Evolutionary conservation across 2,797 vertebrate species (phyloP).

Genomic region (Siniperca undulata): DNA sequence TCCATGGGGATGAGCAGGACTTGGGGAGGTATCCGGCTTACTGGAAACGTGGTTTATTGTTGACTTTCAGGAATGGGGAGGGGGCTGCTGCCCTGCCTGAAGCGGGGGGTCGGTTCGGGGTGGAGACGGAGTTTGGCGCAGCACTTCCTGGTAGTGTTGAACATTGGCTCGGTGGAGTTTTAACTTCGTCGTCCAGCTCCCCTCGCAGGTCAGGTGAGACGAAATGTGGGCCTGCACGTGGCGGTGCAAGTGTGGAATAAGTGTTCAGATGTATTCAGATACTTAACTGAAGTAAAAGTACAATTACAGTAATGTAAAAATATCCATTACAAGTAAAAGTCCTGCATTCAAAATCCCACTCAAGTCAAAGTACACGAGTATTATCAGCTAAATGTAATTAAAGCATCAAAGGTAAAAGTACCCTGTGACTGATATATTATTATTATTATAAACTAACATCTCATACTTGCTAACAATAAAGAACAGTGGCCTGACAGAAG

Average conservation of each 20-base stretch:
- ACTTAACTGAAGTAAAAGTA: neutral
- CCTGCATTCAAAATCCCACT: neutral
- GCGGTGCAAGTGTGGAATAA: too few species aligned
- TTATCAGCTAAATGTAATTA: neutral
- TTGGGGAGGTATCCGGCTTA: conserved; percentile 84
- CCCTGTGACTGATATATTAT: too few species aligned
- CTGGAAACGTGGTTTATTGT: conserved; percentile 87
- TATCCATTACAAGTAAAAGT: neutral
- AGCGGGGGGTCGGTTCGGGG: neutral
- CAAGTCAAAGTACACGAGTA: neutral
- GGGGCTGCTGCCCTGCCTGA: conserved; percentile 30
- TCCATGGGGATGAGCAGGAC: conserved; percentile 80
- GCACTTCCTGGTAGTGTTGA: conserved; percentile 23
- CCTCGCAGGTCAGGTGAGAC: conserved; percentile 6
- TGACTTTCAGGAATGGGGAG: conserved; percentile 84
- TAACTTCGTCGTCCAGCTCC: neutral
- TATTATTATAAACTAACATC: neutral
- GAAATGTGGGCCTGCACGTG: neutral
- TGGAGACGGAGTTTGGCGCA: neutral
- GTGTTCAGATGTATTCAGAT: too few species aligned
- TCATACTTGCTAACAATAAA: neutral
- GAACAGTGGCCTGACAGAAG: neutral
- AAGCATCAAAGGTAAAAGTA: neutral
- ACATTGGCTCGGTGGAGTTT: neutral
- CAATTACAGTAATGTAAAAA: neutral